Conservation (phyloP, 2,888 invertebrate species). For the Machimus atricapillus region DNA sequence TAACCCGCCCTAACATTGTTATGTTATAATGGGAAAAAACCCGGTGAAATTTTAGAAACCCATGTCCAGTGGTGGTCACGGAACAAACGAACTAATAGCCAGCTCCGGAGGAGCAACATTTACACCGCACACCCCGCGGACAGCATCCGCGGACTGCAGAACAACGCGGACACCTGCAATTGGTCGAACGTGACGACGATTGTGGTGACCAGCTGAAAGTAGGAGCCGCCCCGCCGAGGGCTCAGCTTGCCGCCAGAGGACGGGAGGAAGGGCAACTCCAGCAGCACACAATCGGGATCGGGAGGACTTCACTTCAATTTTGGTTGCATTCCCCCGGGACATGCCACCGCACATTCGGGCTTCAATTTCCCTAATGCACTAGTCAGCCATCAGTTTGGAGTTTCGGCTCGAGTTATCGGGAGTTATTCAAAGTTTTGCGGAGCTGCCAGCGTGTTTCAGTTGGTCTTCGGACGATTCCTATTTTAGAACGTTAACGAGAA, state of each 20-base stretch:
- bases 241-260: neutral
- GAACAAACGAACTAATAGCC: slow-evolving; percentile 60
- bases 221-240: slow-evolving; percentile 10
- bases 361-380: slow-evolving; percentile 35
- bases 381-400: slow-evolving; percentile 34
- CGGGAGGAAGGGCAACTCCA: neutral
- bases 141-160: slow-evolving; percentile 59
- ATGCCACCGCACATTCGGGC: slow-evolving; percentile 22
- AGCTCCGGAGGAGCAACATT: slow-evolving; percentile 60
- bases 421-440: slow-evolving; percentile 7
- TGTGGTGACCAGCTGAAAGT: slow-evolving; percentile 61
- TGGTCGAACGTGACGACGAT: slow-evolving; percentile 57
- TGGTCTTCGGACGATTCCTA: slow-evolving; percentile 29
- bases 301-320: slow-evolving; percentile 26
- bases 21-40: slow-evolving; percentile 14
- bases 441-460: neutral
- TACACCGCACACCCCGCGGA: slow-evolving; percentile 62
- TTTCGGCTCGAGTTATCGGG: neutral
- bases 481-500: neutral
- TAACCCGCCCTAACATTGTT: slow-evolving; percentile 27
- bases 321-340: slow-evolving; percentile 10
- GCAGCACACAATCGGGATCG: slow-evolving; percentile 2
- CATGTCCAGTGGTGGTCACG: slow-evolving; percentile 63
- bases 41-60: slow-evolving; percentile 54
- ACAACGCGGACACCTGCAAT: slow-evolving; percentile 54